These are phyloP conservation scores for Taurulus bubalis DNA, from an alignment of 2,113 vertebrate species.

Conservation along the genomic window DNA sequence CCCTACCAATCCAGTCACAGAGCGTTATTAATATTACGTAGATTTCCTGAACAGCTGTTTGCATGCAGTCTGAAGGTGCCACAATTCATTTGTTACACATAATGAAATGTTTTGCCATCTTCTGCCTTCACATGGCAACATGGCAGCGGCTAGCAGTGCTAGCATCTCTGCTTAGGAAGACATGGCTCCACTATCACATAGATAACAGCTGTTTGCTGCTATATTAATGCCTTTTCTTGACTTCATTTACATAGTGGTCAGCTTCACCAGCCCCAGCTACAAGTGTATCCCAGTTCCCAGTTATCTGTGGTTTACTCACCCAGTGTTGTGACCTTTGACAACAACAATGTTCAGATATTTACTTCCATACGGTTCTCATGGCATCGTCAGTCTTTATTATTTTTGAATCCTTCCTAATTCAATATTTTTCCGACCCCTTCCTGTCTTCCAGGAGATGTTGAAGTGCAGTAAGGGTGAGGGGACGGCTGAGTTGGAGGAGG, in stretches of 20 bases:
- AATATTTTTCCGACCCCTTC: not conserved
- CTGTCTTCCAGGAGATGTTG: constrained; percentile 88
- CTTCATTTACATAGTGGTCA: not conserved
- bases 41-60: not conserved
- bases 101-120: not conserved
- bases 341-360: too few relatives aligned
- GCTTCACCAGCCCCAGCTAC: not conserved
- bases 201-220: too few relatives aligned
- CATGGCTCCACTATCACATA: too few relatives aligned
- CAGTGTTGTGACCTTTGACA: not conserved
- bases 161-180: too few relatives aligned
- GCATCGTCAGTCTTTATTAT: not conserved
- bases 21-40: not conserved
- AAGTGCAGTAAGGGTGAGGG: constrained; percentile 92
- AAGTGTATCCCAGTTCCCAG: not conserved
- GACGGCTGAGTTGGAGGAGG: constrained; percentile 90
- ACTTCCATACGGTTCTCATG: not conserved
- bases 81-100: too few relatives aligned
- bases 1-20: not conserved
- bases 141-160: not conserved
- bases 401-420: not conserved
- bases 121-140: not conserved
- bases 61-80: not conserved
- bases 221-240: not conserved
- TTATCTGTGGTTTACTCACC: not conserved